These are phyloP conservation scores for Xenopus laevis DNA, from an alignment of 2,113 vertebrate species.

Conservation along the genomic window DNA sequence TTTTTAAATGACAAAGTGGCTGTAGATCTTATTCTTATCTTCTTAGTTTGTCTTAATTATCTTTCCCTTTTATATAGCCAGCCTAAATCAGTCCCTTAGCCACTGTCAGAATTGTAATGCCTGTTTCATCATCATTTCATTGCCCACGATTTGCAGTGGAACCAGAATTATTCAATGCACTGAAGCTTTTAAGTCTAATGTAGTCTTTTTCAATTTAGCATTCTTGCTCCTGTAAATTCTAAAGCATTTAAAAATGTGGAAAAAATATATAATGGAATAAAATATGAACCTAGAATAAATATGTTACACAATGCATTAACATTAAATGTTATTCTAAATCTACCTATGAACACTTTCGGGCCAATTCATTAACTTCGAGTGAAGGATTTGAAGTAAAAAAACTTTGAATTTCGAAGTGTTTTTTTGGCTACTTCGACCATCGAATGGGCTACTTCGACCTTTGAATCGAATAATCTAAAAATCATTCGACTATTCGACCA, in stretches of 20 bases:
- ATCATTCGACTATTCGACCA: no score
- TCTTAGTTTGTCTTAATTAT: conserved; percentile 40
- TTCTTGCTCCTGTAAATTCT: conserved; percentile 4
- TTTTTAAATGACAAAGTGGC: conserved; percentile 27
- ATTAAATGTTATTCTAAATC: no score
- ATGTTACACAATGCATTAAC: no score
- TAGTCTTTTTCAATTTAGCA: conserved; percentile 28
- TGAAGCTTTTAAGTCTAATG: conserved; percentile 34
- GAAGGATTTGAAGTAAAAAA: no score
- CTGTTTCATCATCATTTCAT: conserved; percentile 39
- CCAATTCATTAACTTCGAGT: no score
- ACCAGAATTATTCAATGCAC: conserved; percentile 34
- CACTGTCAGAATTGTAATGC: conserved; percentile 38
- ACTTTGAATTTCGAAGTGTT: no score
- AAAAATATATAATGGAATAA: no score
- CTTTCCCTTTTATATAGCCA: conserved; percentile 11
- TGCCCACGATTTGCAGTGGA: conserved; percentile 25
- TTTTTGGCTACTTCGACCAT: no score
- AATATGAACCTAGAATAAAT: no score
- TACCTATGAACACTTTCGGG: no score
- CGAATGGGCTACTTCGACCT: no score
- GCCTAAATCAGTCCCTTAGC: conserved; percentile 30
- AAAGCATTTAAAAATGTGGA: background rate
- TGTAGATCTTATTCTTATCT: conserved; percentile 25
- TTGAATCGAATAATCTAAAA: no score